Evolutionary conservation across 2,113 vertebrate species (phyloP), one percentile per base, ranked within the genome.

Genomic region (Actenoides hombroni): DNA sequence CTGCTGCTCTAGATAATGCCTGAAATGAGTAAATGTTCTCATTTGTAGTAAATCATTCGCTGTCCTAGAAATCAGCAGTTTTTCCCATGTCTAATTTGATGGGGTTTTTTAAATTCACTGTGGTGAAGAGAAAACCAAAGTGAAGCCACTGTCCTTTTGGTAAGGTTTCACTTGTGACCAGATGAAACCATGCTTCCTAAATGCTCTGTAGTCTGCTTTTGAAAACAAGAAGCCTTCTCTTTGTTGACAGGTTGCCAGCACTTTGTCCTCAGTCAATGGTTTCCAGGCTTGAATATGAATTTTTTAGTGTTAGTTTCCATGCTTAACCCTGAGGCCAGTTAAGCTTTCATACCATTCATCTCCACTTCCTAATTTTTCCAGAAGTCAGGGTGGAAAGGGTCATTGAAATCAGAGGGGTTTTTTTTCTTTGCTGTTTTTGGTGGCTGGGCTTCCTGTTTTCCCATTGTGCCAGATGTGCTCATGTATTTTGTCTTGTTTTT

Each of bases 371-470:
- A n/a, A 29, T 49, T 84, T 35, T 61, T 5, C 14, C 77, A 70
- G 73, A 69, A 77, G 44, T 25, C 4, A 18, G 23, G 35, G 29
- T 44, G 53, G 17, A 61, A 65, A 77, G 26, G 46, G 40, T 60
- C 53, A 69, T 3, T 85, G 68, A 80, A 73, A 48, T 39, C 16
- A 54, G 23, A 53, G 20, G 3, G 6, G 90, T 89, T 71, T 48
- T 40, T 40, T 82, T 90, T 85, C 59, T 69, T 68, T 49, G 46
- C 46, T 88, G 51, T 12, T 78, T 95, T 69, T 86, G 39, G 63
- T 94, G 83, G 11, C 71, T 48, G 23, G 20, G 37, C 39, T 97
- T 97, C 83, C 83, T 92, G 83, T 92, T 95, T 96, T 81, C 33
- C 69, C 6, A 7, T 63, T 59, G 37, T 86, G 16, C 53, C 76